Conservation (phyloP, 2,888 invertebrate species). For the Drosophila tripunctata region DNA sequence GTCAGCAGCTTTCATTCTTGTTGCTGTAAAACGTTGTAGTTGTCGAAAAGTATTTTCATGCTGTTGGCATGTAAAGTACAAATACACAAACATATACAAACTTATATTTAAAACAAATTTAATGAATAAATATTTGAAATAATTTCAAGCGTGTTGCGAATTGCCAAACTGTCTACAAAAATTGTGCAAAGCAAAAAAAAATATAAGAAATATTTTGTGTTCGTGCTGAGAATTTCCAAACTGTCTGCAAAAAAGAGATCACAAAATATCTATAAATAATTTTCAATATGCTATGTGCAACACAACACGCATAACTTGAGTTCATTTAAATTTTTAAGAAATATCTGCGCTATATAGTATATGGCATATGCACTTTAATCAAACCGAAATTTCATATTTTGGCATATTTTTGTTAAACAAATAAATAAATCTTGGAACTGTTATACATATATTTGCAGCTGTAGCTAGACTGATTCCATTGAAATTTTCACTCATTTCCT, state of each 20-base stretch:
- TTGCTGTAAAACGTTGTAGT: conserved; percentile 49
- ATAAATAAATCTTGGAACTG: conserved; percentile 17
- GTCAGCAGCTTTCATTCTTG: conserved; percentile 65
- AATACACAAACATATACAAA: conserved; percentile 7
- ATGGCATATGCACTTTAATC: conserved; percentile 21
- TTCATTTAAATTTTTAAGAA: no score
- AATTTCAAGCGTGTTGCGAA: conserved; percentile 72
- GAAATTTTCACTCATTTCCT: conserved; percentile 45
- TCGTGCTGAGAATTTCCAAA: conserved; percentile 63
- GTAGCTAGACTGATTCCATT: conserved; percentile 24
- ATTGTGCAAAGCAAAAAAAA: conserved; percentile 36
- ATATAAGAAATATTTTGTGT: conserved; percentile 16
- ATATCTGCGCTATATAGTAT: no score
- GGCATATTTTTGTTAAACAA: no score
- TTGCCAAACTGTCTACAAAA: conserved; percentile 73
- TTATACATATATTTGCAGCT: conserved; percentile 4
- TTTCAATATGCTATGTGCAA: conserved; percentile 44
- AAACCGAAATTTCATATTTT: conserved; percentile 7
- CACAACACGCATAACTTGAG: conserved; percentile 23
- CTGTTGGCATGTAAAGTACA: conserved; percentile 53
- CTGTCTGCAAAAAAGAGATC: conserved; percentile 45
- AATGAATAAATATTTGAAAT: conserved; percentile 71
- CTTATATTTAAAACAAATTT: conserved; percentile 33
- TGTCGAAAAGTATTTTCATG: conserved; percentile 63
- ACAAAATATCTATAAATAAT: conserved; percentile 49